Percentiles rank a stretch among this genome's conserved stretches.
Conservation (phyloP, 2,888 invertebrate species). For the Chesias legatella region DNA sequence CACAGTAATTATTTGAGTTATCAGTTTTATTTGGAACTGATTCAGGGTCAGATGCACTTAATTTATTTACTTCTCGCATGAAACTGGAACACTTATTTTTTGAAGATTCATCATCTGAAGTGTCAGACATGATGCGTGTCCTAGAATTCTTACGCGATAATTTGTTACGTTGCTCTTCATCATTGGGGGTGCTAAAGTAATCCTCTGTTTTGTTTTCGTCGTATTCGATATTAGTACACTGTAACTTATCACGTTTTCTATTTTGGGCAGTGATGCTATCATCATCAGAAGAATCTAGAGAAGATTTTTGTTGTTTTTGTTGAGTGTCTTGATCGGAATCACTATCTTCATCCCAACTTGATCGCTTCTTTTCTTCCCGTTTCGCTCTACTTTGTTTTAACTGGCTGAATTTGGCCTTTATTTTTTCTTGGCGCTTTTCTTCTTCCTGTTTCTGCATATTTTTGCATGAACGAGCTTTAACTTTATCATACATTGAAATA, state of each 20-base stretch:
- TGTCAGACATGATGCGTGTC: conserved; percentile 88
- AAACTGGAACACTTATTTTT: conserved; percentile 68
- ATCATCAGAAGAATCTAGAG: conserved; percentile 79
- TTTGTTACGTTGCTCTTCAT: conserved; percentile 77
- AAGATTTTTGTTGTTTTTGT: conserved; percentile 60
- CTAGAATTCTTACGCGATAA: conserved; percentile 84
- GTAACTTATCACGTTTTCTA: conserved; percentile 76
- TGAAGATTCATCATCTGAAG: conserved; percentile 85
- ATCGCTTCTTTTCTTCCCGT: conserved; percentile 93
- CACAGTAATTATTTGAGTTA: conserved; percentile 42
- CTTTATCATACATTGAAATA: conserved; percentile 98
- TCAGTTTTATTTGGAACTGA: conserved; percentile 44
- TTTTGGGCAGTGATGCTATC: conserved; percentile 60
- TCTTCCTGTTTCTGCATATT: conserved; percentile 96
- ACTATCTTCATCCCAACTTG: conserved; percentile 94
- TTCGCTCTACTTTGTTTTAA: conserved; percentile 93
- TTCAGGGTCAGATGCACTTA: conserved; percentile 77
- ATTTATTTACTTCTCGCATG: conserved; percentile 75
- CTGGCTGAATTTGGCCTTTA: conserved; percentile 93
- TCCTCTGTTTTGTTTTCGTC: conserved; percentile 72
- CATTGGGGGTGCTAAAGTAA: conserved; percentile 68
- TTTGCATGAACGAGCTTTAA: conserved; percentile 95
- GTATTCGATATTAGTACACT: conserved; percentile 55
- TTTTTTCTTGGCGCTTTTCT: conserved; percentile 91
- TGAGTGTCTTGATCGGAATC: conserved; percentile 81